Base-by-base conservation (phyloP, 1,140 invertebrate species). In the Trichomalopsis sarcophagae region DNA sequence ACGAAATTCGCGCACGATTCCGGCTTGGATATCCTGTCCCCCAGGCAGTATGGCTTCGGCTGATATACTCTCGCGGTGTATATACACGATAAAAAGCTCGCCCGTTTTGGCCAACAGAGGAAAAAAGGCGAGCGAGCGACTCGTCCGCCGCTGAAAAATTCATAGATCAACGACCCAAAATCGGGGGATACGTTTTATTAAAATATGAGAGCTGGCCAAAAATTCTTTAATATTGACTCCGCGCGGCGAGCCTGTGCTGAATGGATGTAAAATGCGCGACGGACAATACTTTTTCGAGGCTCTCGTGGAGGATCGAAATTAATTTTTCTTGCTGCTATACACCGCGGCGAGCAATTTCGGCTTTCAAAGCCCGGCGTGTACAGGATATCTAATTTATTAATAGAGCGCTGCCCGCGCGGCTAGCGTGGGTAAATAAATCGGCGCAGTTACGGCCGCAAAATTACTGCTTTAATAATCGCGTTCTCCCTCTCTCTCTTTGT, bases 221-320 rank as follows among this genome's bases (percentile, higher is more conserved):
- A 74, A 75, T 68, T 40, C 62, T 83, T 83, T 55, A 77, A 83
- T 76, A 83, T 68, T 36, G 81, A 68, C 55, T 76, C 17, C 17
- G 47, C 47, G 17, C 55, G 66, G 17, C 27, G 13, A 71, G 62
- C 17, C 69, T 84, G 78, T 71, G 71, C 27, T 1, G 55, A 69
- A 84, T 50, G 7, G 4, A 47, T 36, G 23, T 62, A 62, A 55
- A 75, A 27, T 30, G 33, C 33, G 13, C 33, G 13, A 1, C 1
- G 81, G 33, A 62, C 33, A 62, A 77, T 77, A 77, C 13, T 83
- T 83, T 77, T 74, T 76, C 82, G 27, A 44, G 7, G 40, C 9
- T 11, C 40, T 7, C 40, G 40, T 7, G 40, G 40, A 10, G 40
- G 3, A n/a, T 21, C 17, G 55, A n/a, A 62, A 62, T 62, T 62